These are phyloP conservation scores for Torymus tubicola DNA, from an alignment of 2,888 invertebrate species.

Conservation along the genomic window DNA sequence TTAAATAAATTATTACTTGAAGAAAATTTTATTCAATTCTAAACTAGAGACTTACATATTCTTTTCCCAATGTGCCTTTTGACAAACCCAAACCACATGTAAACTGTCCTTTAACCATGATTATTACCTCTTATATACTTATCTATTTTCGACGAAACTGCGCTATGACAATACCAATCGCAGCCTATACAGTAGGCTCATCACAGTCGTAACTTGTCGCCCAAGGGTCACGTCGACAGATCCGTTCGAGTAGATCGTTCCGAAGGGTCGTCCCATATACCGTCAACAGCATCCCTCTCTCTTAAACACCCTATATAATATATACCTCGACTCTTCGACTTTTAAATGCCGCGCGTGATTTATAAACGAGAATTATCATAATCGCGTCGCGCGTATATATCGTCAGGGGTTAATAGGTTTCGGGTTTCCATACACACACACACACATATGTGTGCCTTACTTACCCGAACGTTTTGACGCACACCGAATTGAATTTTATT, in stretches of 20 bases:
- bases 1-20: too few relatives aligned
- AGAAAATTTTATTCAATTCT: too few relatives aligned
- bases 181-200: not conserved
- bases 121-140: too few relatives aligned
- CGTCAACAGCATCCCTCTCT: constrained; percentile 32
- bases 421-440: not conserved
- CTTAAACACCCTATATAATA: not conserved
- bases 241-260: not conserved
- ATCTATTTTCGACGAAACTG: too few relatives aligned
- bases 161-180: too few relatives aligned
- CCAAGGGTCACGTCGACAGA: not conserved
- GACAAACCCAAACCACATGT: too few relatives aligned
- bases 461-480: constrained; percentile 8
- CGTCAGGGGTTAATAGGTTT: not conserved
- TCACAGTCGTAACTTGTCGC: not conserved
- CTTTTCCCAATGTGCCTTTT: too few relatives aligned
- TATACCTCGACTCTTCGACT: too few relatives aligned
- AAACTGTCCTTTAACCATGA: too few relatives aligned
- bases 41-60: too few relatives aligned
- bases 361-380: constrained; percentile 36
- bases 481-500: constrained; percentile 40
- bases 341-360: constrained; percentile 15
- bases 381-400: constrained; percentile 12
- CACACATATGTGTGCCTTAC: too few relatives aligned
- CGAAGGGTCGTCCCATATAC: not conserved